Evolutionary conservation across 2,113 vertebrate species (phyloP).

Genomic region (Scomber japonicus): DNA sequence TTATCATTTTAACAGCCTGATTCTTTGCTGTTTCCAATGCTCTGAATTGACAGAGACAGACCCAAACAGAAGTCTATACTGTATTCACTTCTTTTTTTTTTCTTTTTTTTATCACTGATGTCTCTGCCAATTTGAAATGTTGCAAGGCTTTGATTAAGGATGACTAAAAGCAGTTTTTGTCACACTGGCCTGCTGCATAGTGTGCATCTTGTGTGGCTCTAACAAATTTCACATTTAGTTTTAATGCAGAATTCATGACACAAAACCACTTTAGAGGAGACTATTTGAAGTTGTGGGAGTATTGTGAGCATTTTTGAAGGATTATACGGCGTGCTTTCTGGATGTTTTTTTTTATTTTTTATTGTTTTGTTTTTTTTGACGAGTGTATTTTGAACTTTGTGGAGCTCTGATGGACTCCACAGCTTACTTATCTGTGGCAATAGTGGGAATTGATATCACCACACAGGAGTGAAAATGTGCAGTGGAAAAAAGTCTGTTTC

Average conservation of each 20-base stretch:
- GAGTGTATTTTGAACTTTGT: background rate
- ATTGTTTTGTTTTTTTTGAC: background rate
- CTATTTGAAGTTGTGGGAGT: background rate
- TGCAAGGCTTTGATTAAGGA: too few species aligned
- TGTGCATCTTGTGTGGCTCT: background rate
- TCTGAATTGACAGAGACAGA: background rate
- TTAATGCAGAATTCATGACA: slow-evolving; percentile 3
- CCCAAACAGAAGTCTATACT: background rate
- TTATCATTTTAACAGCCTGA: background rate
- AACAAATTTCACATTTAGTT: slow-evolving; percentile 14
- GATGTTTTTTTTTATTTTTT: background rate
- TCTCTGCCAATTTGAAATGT: too few species aligned
- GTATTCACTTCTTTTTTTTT: too few species aligned
- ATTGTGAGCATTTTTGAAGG: slow-evolving; percentile 9
- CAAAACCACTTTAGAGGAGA: slow-evolving; percentile 18
- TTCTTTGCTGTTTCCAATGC: background rate
- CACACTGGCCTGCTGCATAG: background rate
- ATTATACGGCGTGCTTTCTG: background rate
- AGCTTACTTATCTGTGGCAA: background rate
- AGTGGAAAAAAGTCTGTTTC: slow-evolving; percentile 65
- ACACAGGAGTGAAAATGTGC: slow-evolving; percentile 25
- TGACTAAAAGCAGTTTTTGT: too few species aligned
- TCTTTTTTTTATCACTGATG: too few species aligned
- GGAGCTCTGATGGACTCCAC: too few species aligned
- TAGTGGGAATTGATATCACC: slow-evolving; percentile 37